phyloP scores from a whole-genome alignment of 2,888 invertebrate species.

The Patella pellucida region DNA sequence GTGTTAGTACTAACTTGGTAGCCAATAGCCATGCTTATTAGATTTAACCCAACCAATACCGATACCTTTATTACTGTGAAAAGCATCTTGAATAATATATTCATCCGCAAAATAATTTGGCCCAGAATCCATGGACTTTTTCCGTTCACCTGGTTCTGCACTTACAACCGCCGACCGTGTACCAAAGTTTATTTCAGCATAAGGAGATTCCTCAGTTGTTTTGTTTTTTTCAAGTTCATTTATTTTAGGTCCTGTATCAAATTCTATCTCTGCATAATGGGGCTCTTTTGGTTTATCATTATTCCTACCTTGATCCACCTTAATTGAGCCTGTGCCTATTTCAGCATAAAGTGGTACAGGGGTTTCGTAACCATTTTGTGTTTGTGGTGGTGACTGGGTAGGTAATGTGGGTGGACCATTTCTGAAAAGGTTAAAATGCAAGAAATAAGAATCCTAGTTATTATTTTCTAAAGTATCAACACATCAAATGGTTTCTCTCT shows the following conservation, averaged over 20 bases:
- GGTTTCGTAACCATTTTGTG: not conserved
- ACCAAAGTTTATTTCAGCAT: no score
- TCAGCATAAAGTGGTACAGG: not conserved
- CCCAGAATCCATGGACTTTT: not conserved
- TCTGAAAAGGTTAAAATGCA: not conserved
- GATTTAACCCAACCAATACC: not conserved
- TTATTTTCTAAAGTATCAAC: no score
- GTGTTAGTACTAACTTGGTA: not conserved
- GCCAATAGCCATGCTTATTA: not conserved
- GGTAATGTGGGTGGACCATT: not conserved
- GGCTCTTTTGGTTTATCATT: not conserved
- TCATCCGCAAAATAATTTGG: slow-evolving; percentile 8
- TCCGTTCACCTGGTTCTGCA: not conserved
- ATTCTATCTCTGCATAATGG: not conserved
- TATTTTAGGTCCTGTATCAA: not conserved
- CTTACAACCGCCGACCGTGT: no score
- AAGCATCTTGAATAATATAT: not conserved
- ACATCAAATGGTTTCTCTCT: no score
- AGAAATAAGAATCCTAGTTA: no score
- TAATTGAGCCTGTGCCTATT: not conserved
- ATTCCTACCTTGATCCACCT: not conserved
- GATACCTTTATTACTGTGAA: not conserved
- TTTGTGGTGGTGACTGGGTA: not conserved
- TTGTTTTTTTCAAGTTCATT: no score
- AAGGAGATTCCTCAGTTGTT: no score